Percentiles rank a stretch among this genome's conserved stretches.
Conservation (phyloP, 2,113 vertebrate species). For the Ascaphus truei region DNA sequence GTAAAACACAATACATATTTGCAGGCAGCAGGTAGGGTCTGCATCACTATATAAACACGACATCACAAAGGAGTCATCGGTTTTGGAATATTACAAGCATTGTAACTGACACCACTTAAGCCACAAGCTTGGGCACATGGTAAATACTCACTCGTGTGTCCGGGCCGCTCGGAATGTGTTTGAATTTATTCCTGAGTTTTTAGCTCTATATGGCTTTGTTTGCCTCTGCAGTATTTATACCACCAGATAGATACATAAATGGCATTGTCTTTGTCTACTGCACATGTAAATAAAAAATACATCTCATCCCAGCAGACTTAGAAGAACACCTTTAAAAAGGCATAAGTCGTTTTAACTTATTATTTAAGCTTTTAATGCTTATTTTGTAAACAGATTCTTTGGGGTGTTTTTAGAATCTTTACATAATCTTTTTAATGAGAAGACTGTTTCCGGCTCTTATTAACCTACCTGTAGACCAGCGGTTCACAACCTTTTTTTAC, state of each 20-base stretch:
- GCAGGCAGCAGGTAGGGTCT: not conserved
- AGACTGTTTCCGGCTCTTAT: too few relatives aligned
- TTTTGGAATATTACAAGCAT: not conserved
- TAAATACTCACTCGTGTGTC: not conserved
- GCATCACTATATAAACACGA: slow-evolving; percentile 2
- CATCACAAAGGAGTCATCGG: not conserved
- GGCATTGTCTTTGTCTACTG: not conserved
- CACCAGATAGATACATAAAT: not conserved
- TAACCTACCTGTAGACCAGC: too few relatives aligned
- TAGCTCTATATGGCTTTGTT: not conserved
- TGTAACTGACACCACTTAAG: not conserved
- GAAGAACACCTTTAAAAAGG: too few relatives aligned
- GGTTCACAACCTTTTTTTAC: too few relatives aligned
- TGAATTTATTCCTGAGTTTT: not conserved
- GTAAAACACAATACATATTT: slow-evolving; percentile 16
- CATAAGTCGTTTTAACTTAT: too few relatives aligned
- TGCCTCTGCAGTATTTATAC: not conserved
- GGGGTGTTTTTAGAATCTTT: too few relatives aligned
- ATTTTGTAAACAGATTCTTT: too few relatives aligned
- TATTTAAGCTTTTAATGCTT: too few relatives aligned
- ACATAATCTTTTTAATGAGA: too few relatives aligned
- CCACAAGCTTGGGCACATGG: not conserved
- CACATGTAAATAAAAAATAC: not conserved
- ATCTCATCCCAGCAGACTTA: not conserved
- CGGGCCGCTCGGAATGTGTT: not conserved